Conservation (phyloP, 2,797 vertebrate species). For the Delichon dasypus region DNA sequence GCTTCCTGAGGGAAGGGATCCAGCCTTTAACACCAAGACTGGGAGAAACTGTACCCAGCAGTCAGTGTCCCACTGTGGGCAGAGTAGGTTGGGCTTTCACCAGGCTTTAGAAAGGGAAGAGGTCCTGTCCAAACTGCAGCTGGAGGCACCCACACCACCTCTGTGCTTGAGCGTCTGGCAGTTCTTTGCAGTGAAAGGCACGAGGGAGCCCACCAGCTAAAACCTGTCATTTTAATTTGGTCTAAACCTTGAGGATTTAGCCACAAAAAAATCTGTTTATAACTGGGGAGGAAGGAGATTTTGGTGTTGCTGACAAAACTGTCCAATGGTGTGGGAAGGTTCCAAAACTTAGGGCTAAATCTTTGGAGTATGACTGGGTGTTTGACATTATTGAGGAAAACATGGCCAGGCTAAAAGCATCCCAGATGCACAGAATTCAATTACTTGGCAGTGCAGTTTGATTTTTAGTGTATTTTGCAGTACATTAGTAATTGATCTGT, state of each 20-base stretch:
- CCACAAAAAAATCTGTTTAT: neutral
- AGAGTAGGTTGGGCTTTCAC: neutral
- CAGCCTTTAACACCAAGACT: neutral
- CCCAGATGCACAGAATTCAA: conserved; percentile 40
- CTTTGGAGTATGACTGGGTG: neutral
- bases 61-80: fast-evolving
- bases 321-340: neutral
- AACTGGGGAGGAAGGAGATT: neutral
- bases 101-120: neutral
- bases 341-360: neutral
- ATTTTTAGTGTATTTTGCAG: conserved; percentile 37
- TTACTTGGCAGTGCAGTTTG: neutral
- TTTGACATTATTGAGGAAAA: conserved; percentile 31
- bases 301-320: neutral
- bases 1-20: neutral
- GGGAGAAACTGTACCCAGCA: neutral
- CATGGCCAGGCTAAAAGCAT: conserved; percentile 6
- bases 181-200: neutral
- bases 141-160: neutral
- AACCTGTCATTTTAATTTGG: neutral
- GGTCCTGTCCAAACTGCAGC: neutral
- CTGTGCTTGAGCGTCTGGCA: neutral
- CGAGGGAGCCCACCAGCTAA: neutral
- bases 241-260: neutral
- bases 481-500: conserved; percentile 50